Evolutionary conservation across 2,888 invertebrate species (phyloP).

Genomic region (Tipula helvola): DNA sequence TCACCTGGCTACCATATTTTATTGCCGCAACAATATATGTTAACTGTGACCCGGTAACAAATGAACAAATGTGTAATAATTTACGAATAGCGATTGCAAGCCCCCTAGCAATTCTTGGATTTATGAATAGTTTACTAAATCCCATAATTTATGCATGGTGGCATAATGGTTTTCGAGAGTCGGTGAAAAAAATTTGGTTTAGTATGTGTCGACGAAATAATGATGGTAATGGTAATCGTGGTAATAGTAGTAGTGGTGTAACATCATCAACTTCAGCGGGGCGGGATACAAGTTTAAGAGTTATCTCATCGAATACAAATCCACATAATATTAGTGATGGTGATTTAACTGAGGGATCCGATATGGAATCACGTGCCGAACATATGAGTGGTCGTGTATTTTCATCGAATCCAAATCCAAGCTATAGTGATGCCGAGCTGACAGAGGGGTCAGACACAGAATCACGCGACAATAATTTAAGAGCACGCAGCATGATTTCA

Average conservation of each 20-base stretch:
- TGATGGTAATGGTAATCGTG: background rate
- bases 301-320: background rate
- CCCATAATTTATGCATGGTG: constrained; percentile 59
- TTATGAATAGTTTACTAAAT: constrained; percentile 47
- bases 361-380: background rate
- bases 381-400: background rate
- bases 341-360: background rate
- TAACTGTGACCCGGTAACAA: constrained; percentile 38
- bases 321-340: background rate
- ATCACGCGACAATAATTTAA: background rate
- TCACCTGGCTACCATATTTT: constrained; percentile 51
- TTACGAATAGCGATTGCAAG: constrained; percentile 41
- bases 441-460: background rate
- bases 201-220: background rate
- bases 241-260: background rate
- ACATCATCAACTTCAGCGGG: background rate
- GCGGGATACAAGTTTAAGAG: background rate
- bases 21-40: constrained; percentile 43
- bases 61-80: constrained; percentile 37
- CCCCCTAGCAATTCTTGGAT: constrained; percentile 46
- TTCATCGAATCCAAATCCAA: background rate
- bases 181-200: constrained; percentile 18
- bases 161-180: constrained; percentile 49
- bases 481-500: background rate
- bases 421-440: background rate